Evolutionary conservation across 2,797 vertebrate species (phyloP).

Genomic region (Pangasius larnaudii): DNA sequence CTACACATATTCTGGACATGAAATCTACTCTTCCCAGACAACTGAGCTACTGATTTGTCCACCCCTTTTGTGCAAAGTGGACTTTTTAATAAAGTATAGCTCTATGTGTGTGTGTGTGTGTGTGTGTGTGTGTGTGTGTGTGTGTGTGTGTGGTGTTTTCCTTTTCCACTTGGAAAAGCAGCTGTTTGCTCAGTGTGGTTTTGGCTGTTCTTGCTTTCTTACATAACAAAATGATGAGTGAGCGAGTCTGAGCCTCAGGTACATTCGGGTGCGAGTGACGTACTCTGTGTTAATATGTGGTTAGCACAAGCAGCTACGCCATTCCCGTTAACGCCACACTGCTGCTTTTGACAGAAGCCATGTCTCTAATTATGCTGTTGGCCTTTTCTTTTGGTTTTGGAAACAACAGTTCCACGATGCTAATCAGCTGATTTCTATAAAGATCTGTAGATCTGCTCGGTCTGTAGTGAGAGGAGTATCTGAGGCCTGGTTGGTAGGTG

Average conservation of each 20-base stretch:
- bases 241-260: slow-evolving; percentile 27
- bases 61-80: neutral
- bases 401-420: neutral
- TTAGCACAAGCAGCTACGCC: slow-evolving; percentile 6
- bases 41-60: neutral
- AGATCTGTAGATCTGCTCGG: neutral
- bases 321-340: slow-evolving; percentile 19
- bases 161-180: neutral
- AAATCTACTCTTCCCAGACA: neutral
- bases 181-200: slow-evolving; percentile 2
- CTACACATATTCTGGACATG: neutral
- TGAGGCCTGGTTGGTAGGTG: neutral
- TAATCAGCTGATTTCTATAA: neutral
- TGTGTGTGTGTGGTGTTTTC: neutral
- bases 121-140: neutral
- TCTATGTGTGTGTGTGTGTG: neutral
- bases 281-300: slow-evolving; percentile 15
- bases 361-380: neutral
- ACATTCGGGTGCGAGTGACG: slow-evolving; percentile 6
- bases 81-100: neutral
- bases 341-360: slow-evolving; percentile 7
- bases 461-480: neutral
- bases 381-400: neutral
- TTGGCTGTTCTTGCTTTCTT: slow-evolving; percentile 1
- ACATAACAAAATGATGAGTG: slow-evolving; percentile 15